Evolutionary conservation across 2,888 invertebrate species (phyloP).

Genomic region (Drosophila parthenogenetica): DNA sequence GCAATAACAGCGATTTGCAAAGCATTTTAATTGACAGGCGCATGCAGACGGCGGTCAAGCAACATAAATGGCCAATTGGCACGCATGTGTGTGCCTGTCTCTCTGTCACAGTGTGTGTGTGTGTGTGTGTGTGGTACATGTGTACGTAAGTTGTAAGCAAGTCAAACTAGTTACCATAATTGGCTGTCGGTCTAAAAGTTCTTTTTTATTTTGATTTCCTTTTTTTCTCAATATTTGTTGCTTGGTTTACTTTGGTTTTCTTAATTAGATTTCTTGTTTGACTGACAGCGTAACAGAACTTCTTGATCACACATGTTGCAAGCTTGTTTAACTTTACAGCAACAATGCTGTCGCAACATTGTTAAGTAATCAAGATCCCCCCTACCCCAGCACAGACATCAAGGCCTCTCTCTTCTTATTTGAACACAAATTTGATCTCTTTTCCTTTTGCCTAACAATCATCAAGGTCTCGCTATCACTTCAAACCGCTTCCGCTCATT

Average conservation of each 20-base stretch:
- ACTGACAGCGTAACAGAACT: constrained; percentile 39
- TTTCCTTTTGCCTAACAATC: not conserved
- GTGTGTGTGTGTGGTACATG: constrained; percentile 12
- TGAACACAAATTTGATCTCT: constrained; percentile 2
- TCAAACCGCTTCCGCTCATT: constrained; percentile 35
- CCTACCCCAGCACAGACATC: not conserved
- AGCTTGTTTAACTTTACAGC: constrained; percentile 12
- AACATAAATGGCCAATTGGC: constrained; percentile 42
- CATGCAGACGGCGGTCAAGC: constrained; percentile 36
- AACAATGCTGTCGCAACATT: constrained; percentile 9
- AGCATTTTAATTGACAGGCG: constrained; percentile 55
- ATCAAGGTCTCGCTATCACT: constrained; percentile 8
- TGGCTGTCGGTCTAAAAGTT: constrained; percentile 32
- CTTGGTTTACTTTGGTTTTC: constrained; percentile 23
- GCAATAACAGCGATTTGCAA: constrained; percentile 25
- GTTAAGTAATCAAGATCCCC: constrained; percentile 8
- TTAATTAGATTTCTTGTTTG: constrained; percentile 40
- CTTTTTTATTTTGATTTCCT: constrained; percentile 8
- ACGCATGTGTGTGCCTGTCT: constrained; percentile 30
- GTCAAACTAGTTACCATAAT: constrained; percentile 61
- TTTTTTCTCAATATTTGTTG: constrained; percentile 29
- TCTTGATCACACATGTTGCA: constrained; percentile 33
- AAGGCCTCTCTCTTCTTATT: not conserved
- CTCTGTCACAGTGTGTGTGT: not conserved
- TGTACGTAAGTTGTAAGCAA: constrained; percentile 32